A percentile compares a stretch with the other conserved stretches of the same genome.
These are phyloP conservation scores for Tyria jacobaeae DNA, from an alignment of 2,888 invertebrate genomes.

Conservation along the genomic window DNA sequence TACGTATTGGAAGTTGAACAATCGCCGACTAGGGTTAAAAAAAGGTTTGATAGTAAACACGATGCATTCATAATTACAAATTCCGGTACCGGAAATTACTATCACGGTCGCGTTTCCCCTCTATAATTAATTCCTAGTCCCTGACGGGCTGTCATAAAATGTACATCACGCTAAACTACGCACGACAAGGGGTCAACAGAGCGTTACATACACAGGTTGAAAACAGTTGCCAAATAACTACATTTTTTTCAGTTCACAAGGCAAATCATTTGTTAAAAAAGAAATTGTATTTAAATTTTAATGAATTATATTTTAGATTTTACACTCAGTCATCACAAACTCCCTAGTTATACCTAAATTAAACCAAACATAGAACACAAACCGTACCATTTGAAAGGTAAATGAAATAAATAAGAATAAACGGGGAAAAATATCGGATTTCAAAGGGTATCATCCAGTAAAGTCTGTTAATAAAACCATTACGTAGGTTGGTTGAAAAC, in stretches of 20 bases:
- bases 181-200: conserved; percentile 2
- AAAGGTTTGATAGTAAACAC: conserved; percentile 11
- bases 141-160: conserved; percentile 1
- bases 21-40: not conserved
- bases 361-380: not conserved
- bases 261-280: no score
- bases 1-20: not conserved
- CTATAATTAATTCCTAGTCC: conserved; percentile 19
- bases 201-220: conserved; percentile 16
- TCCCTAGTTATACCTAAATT: not conserved
- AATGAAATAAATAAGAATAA: conserved; percentile 33
- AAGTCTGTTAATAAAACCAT: not conserved
- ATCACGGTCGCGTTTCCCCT: conserved; percentile 16
- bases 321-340: no score
- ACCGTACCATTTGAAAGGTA: conserved; percentile 18
- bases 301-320: no score
- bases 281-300: no score
- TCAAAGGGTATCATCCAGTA: conserved; percentile 3
- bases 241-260: no score
- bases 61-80: conserved; percentile 15
- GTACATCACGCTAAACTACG: conserved; percentile 5
- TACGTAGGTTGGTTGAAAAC: not conserved
- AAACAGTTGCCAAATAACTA: not conserved
- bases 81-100: conserved; percentile 18
- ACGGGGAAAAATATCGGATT: not conserved